Base-by-base conservation (phyloP, 2,797 vertebrate genomes). In the Catamblyrhynchus diadema region DNA sequence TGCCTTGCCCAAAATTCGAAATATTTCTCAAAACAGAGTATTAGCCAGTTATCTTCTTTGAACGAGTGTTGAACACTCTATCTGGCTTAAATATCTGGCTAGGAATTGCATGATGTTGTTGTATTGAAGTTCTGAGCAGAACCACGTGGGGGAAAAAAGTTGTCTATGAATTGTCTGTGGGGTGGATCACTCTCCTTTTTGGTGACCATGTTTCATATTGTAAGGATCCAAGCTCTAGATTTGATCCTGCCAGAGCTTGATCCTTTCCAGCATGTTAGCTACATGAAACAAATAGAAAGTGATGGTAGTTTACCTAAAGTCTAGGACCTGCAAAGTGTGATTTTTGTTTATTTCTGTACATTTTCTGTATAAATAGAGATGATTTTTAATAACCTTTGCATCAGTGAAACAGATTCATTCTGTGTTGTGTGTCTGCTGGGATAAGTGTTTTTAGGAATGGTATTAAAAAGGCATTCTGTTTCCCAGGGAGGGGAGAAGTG, bases 1-100 rank as follows among this genome's bases (percentile, higher is more conserved):
- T 84, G 18, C 39, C 25, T 67, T 70, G 22, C 59, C 28, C 57
- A 13, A 81, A 81, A 53, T 13, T 23, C 42, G 50, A 82, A 67
- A 53, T 78, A 32, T 17, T 75, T 85, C 30, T 71, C 30, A 67
- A 47, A 75, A 61, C 30, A 10, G 48, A 15, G 4, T 69, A 37
- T 87, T 72, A 69, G 9, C 25, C 21, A 42, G 28, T 41, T 86
- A 21, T 4, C 11, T 77, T 86, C 37, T 81, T 62, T 67, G 28
- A 84, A 75, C 6, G 4, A 77, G 3, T 2, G 2, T 39, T 20
- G 5, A 70, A 62, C 18, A 2, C 8, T 28, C 0, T 50, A 15
- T 66, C 14, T 85, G 86, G 17, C 30, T 61, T 80, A 80, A 50
- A 65, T 94, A 39, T 27, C 53, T n/a, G 14, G 9, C 79, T 78